Evolutionary conservation across 2,888 invertebrate genomes (phyloP).

Genomic region (Pristionchus maxplancki): DNA sequence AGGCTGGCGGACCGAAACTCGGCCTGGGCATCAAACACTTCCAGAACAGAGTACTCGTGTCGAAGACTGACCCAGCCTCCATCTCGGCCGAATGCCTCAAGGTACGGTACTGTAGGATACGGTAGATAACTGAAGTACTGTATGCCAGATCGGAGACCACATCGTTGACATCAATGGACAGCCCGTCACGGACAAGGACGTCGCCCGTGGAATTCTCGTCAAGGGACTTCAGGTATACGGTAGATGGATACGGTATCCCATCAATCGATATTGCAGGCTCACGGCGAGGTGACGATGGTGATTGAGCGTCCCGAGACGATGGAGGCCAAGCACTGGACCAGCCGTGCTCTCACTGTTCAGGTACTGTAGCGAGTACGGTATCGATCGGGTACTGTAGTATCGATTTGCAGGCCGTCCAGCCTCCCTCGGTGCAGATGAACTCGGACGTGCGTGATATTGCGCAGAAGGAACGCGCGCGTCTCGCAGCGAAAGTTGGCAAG

Average conservation of each 20-base stretch:
- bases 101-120: neutral
- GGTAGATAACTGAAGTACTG: neutral
- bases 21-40: too few species aligned
- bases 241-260: neutral
- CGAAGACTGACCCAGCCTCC: slow-evolving; percentile 57
- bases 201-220: slow-evolving; percentile 52
- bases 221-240: slow-evolving; percentile 55
- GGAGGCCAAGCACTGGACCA: slow-evolving; percentile 59
- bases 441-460: too few species aligned
- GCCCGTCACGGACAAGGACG: slow-evolving; percentile 60
- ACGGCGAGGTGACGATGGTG: slow-evolving; percentile 56
- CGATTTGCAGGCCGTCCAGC: slow-evolving; percentile 52
- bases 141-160: slow-evolving; percentile 56
- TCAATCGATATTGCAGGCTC: slow-evolving; percentile 45
- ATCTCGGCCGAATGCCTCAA: slow-evolving; percentile 55
- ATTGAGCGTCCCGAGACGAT: too few species aligned
- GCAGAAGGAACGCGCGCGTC: too few species aligned
- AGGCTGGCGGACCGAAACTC: slow-evolving; percentile 58
- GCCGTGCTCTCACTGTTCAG: slow-evolving; percentile 54
- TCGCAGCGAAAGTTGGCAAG: too few species aligned
- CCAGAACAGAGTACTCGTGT: slow-evolving; percentile 63
- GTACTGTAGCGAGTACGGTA: slow-evolving; percentile 41
- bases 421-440: slow-evolving; percentile 48
- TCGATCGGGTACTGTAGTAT: neutral
- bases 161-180: slow-evolving; percentile 60